These are phyloP conservation scores for Acridotheres tristis DNA, from an alignment of 2,797 vertebrate species.

Conservation along the genomic window DNA sequence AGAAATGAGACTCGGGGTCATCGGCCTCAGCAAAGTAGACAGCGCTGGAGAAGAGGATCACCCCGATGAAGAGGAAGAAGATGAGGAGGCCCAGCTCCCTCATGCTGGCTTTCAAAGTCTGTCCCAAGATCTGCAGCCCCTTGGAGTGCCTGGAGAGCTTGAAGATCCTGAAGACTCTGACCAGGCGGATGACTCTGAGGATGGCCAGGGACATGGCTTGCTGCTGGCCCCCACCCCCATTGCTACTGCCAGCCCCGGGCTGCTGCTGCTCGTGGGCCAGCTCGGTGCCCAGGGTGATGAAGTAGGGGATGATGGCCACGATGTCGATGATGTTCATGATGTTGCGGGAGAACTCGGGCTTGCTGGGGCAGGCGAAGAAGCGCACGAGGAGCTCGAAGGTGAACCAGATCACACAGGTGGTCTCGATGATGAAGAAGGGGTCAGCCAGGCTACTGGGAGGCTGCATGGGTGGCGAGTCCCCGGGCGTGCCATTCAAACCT, in stretches of 20 bases:
- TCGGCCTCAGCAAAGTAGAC: constrained; percentile 95
- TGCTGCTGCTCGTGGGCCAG: constrained; percentile 80
- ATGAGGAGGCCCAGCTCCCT: constrained; percentile 93
- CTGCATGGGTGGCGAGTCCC: constrained; percentile 69
- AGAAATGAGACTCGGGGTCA: constrained; percentile 91
- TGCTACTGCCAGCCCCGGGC: neutral
- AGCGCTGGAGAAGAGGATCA: constrained; percentile 96
- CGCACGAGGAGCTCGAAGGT: constrained; percentile 93
- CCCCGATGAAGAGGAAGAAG: constrained; percentile 97
- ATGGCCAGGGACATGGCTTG: constrained; percentile 97
- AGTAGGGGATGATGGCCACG: constrained; percentile 96
- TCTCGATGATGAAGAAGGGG: constrained; percentile 96
- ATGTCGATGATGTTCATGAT: constrained; percentile 96
- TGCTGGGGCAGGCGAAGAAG: constrained; percentile 93
- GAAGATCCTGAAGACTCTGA: constrained; percentile 95
- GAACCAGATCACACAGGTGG: constrained; percentile 97
- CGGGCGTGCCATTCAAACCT: constrained; percentile 10
- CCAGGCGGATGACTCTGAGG: constrained; percentile 92
- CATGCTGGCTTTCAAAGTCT: constrained; percentile 96
- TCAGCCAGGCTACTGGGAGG: constrained; percentile 83
- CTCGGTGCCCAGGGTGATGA: constrained; percentile 95
- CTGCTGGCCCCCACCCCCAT: constrained; percentile 84
- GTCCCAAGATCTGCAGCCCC: constrained; percentile 93
- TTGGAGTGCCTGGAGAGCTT: constrained; percentile 96
- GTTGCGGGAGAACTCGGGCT: constrained; percentile 92